Evolutionary conservation across 2,113 vertebrate species (phyloP).

Genomic region (Nestor notabilis): DNA sequence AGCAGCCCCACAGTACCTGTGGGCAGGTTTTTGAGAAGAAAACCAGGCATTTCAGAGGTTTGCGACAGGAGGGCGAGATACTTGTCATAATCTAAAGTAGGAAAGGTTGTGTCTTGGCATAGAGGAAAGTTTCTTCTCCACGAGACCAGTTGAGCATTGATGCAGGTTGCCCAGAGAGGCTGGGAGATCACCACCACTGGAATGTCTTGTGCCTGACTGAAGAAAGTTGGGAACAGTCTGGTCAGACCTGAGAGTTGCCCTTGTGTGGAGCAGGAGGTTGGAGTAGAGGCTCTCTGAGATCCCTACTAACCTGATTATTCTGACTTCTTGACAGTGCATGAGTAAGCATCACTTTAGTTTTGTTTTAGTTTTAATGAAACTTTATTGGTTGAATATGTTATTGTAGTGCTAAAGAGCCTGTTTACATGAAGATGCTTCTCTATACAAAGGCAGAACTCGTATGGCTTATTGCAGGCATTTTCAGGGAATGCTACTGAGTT

Average conservation of each 20-base stretch:
- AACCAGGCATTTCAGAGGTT: not conserved
- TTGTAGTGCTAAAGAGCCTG: not conserved
- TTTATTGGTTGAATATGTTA: not conserved
- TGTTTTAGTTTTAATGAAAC: not conserved
- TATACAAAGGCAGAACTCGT: not conserved
- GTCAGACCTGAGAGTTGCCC: not conserved
- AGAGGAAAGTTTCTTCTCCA: not conserved
- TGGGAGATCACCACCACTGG: not conserved
- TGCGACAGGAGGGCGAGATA: not conserved
- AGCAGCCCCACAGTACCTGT: not conserved
- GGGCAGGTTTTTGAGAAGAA: not conserved
- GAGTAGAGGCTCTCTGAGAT: not conserved
- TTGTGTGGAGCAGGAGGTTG: not conserved
- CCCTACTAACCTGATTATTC: not conserved
- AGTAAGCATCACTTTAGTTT: not conserved
- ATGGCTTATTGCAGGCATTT: not conserved
- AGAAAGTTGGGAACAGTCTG: not conserved
- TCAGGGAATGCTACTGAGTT: not conserved
- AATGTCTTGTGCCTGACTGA: not conserved
- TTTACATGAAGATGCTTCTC: not conserved
- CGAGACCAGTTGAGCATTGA: not conserved
- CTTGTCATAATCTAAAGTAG: not conserved
- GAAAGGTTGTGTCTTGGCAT: not conserved
- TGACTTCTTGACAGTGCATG: not conserved
- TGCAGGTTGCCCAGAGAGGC: not conserved